Percentiles rank a stretch among this genome's conserved stretches.
phyloP scores from a whole-genome alignment of 2,797 vertebrate genomes.

The Hydrolagus colliei region DNA sequence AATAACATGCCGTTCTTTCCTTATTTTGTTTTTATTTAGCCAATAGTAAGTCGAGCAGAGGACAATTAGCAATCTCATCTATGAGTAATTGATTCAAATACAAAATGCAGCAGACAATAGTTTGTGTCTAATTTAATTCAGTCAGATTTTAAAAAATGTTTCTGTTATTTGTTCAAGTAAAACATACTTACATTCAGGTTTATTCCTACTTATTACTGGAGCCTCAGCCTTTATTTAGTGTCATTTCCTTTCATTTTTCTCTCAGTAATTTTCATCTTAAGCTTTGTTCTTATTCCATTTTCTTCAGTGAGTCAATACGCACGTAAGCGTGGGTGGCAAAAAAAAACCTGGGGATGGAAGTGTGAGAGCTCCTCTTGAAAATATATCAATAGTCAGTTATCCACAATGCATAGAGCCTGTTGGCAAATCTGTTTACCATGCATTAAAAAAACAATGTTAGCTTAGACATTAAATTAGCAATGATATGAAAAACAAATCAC shows the following conservation, averaged over 20 bases:
- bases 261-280: not conserved
- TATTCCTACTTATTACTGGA: not conserved
- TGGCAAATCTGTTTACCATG: not conserved
- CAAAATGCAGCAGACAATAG: not conserved
- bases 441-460: not conserved
- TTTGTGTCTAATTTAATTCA: not conserved
- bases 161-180: conserved; percentile 1
- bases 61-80: too few species aligned
- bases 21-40: too few species aligned
- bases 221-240: not conserved
- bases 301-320: not conserved
- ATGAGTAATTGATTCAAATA: not conserved
- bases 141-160: not conserved
- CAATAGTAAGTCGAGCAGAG: too few species aligned
- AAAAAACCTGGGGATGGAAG: conserved; percentile 14
- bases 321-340: conserved; percentile 13
- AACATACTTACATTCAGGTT: not conserved
- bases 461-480: not conserved
- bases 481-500: too few species aligned
- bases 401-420: not conserved
- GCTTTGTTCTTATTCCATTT: not conserved
- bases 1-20: too few species aligned
- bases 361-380: not conserved
- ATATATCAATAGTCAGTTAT: not conserved
- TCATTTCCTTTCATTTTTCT: not conserved